A percentile compares a stretch with the other conserved stretches of the same genome.
Evolutionary conservation across 2,888 invertebrate species (phyloP).

Genomic region (Drosophila fungiperda): DNA sequence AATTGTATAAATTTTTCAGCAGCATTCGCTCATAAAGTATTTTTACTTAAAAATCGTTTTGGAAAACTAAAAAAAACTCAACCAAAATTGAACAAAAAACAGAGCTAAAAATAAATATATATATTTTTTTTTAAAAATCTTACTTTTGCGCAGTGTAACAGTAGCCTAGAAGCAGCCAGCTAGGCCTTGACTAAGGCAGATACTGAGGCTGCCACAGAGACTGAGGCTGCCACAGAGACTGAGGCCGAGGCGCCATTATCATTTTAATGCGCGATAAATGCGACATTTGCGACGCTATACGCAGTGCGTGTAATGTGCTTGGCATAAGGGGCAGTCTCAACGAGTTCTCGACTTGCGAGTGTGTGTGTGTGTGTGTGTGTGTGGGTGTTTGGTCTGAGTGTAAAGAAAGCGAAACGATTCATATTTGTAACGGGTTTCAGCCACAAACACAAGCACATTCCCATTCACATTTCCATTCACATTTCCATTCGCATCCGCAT

Average conservation of each 20-base stretch:
- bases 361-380: conserved; percentile 25
- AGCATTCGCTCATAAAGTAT: too few relatives aligned
- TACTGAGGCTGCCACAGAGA: neutral
- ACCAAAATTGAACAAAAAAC: neutral
- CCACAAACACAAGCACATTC: conserved; percentile 20
- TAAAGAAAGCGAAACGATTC: conserved; percentile 49
- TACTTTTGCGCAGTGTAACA: neutral
- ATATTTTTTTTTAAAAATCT: neutral
- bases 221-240: conserved; percentile 1
- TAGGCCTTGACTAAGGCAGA: neutral
- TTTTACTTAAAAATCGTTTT: neutral
- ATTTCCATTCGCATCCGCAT: conserved; percentile 19
- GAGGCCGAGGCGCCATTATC: conserved; percentile 74
- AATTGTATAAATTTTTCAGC: neutral
- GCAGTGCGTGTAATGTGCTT: conserved; percentile 79
- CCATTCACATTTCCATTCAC: conserved; percentile 3
- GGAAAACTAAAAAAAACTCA: neutral
- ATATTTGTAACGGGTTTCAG: conserved; percentile 70
- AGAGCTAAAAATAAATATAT: neutral
- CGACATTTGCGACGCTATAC: conserved; percentile 83
- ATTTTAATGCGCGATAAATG: conserved; percentile 84
- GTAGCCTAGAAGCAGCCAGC: neutral
- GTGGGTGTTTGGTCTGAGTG: conserved; percentile 20
- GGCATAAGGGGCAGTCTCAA: neutral
- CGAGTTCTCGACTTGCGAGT: conserved; percentile 49